These are phyloP conservation scores for Sinocyclocheilus grahami DNA, from an alignment of 2,113 vertebrate genomes.

Conservation along the genomic window DNA sequence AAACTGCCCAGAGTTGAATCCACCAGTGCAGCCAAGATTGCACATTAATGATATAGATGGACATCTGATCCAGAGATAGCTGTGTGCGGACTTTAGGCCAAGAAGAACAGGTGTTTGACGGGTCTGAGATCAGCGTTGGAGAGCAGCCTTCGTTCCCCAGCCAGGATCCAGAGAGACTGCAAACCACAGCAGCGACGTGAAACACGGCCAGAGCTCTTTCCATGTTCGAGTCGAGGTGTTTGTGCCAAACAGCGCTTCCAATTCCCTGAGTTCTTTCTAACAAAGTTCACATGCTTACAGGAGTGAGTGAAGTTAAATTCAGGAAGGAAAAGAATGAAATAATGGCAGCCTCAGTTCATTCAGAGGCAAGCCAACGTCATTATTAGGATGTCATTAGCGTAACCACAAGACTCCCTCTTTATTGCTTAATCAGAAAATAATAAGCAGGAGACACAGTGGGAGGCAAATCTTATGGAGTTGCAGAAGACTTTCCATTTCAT, in stretches of 20 bases:
- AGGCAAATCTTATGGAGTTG: background rate
- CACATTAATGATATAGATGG: constrained; percentile 12
- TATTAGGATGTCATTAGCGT: constrained; percentile 8
- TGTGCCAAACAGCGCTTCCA: constrained; percentile 27
- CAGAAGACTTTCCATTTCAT: constrained; percentile 1
- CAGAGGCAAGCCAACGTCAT: background rate
- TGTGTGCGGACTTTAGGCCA: constrained; percentile 29
- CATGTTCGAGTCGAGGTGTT: constrained; percentile 18
- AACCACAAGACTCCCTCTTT: constrained; percentile 2
- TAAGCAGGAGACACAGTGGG: background rate
- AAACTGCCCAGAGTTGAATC: background rate
- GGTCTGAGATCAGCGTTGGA: constrained; percentile 43
- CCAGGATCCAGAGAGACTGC: constrained; percentile 41
- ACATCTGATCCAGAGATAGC: constrained; percentile 31
- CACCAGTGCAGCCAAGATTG: background rate
- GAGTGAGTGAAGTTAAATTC: background rate
- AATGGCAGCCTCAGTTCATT: background rate
- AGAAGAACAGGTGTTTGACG: constrained; percentile 58
- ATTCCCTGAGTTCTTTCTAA: constrained; percentile 1
- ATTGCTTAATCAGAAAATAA: constrained; percentile 4
- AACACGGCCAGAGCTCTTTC: constrained; percentile 44
- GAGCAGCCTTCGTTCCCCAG: constrained; percentile 30
- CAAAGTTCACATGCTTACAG: constrained; percentile 2
- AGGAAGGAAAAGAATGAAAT: constrained; percentile 4
- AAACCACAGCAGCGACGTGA: constrained; percentile 36